phyloP scores from a whole-genome alignment of 2,797 vertebrate species.

The Syngnathus acus region DNA sequence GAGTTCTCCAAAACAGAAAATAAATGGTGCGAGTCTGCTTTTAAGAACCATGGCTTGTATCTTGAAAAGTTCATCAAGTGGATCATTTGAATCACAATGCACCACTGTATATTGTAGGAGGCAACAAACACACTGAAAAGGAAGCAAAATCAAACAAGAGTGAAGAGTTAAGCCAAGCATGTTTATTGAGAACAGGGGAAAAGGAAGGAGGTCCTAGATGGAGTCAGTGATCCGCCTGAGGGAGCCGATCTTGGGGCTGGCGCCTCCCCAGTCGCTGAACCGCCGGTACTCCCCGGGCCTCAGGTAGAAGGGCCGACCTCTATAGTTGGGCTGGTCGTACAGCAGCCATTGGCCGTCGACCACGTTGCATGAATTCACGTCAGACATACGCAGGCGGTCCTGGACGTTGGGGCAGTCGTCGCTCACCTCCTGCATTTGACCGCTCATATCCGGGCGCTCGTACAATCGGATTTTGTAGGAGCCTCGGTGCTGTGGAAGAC shows the following conservation, averaged over 20 bases:
- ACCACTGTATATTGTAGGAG: too few species aligned
- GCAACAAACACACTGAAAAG: too few species aligned
- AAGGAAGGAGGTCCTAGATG: conserved; percentile 32
- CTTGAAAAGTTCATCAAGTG: too few species aligned
- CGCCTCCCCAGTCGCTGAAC: conserved; percentile 51
- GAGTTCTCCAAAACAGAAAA: neutral
- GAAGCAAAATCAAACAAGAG: too few species aligned
- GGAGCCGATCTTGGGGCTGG: conserved; percentile 48
- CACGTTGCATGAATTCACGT: conserved; percentile 57
- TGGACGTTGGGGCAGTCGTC: conserved; percentile 56
- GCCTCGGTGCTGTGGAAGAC: conserved; percentile 43
- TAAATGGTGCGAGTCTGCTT: too few species aligned
- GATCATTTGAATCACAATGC: too few species aligned
- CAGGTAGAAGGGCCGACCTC: conserved; percentile 52
- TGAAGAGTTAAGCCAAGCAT: conserved; percentile 14
- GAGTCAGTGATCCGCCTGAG: conserved; percentile 52
- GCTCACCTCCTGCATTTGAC: conserved; percentile 54
- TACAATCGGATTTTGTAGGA: conserved; percentile 53
- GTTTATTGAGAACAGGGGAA: conserved; percentile 48
- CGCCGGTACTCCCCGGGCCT: conserved; percentile 55
- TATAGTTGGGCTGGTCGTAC: conserved; percentile 61
- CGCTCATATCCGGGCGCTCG: conserved; percentile 50
- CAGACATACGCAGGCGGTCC: conserved; percentile 51
- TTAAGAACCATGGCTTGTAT: too few species aligned
- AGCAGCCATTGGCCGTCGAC: conserved; percentile 57